Conservation (phyloP, 2,113 vertebrate genomes). For the Callospermophilus lateralis region DNA sequence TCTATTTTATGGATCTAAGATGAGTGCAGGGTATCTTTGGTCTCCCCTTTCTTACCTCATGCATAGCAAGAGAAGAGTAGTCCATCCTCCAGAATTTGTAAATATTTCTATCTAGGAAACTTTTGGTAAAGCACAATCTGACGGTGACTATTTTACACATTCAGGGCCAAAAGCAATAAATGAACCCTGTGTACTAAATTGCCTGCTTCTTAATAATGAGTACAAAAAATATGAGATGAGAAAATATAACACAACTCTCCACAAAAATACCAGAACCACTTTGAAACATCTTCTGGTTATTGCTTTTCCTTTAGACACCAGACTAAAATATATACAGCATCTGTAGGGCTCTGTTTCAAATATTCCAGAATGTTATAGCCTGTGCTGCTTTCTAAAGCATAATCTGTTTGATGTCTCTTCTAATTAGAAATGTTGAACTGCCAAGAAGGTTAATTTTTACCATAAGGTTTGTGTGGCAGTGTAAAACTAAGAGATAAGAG, state of each 20-base stretch:
- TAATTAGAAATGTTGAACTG: conserved; percentile 79
- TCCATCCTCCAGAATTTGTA: conserved; percentile 7
- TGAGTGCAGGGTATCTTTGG: not conserved
- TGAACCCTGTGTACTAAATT: not conserved
- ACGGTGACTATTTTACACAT: not conserved
- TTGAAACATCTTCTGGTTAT: conserved; percentile 66
- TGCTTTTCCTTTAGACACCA: conserved; percentile 63
- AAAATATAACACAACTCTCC: conserved; percentile 50
- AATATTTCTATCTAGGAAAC: conserved; percentile 41
- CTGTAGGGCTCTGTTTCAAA: conserved; percentile 57
- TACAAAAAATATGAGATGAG: conserved; percentile 57
- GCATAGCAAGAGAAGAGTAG: not conserved
- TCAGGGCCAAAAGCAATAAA: conserved; percentile 7
- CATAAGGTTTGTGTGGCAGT: conserved; percentile 50
- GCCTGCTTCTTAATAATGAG: conserved; percentile 56
- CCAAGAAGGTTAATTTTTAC: conserved; percentile 75
- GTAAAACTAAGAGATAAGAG: conserved; percentile 46
- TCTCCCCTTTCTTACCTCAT: not conserved
- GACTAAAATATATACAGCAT: conserved; percentile 30
- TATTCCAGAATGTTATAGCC: conserved; percentile 16
- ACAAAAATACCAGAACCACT: conserved; percentile 26
- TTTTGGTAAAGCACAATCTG: not conserved
- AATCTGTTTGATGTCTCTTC: conserved; percentile 72
- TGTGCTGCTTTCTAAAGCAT: conserved; percentile 50
- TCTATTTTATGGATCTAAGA: conserved; percentile 33